Conservation (phyloP, 2,888 invertebrate genomes). For the Willowsia nigromaculata region DNA sequence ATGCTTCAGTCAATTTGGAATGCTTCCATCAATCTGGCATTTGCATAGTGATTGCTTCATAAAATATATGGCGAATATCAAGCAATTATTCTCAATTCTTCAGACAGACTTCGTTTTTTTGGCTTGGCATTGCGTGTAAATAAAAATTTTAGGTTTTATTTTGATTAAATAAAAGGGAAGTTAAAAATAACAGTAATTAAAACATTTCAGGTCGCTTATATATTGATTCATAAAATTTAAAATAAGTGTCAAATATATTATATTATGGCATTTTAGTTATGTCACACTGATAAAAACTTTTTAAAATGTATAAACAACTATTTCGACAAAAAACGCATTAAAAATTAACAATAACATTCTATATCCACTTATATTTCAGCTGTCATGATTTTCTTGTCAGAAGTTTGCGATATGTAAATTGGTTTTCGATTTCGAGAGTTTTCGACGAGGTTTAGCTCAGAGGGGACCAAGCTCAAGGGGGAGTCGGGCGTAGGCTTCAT, state of each 20-base stretch:
- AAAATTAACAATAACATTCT: constrained; percentile 1
- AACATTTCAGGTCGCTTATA: constrained; percentile 56
- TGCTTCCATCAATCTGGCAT: not conserved
- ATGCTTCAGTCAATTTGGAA: not conserved
- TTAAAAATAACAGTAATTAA: constrained; percentile 48
- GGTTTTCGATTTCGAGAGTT: constrained; percentile 78
- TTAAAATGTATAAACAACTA: constrained; percentile 44
- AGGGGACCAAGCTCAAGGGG: constrained; percentile 77
- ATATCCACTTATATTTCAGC: constrained; percentile 49
- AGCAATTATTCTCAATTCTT: too few species aligned
- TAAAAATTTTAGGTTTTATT: not conserved
- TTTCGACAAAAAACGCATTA: constrained; percentile 38
- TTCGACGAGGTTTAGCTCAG: constrained; percentile 76
- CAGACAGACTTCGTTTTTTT: too few species aligned
- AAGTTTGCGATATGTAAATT: constrained; percentile 78
- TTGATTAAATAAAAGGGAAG: not conserved
- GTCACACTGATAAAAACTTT: constrained; percentile 59
- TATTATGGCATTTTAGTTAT: constrained; percentile 54
- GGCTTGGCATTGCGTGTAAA: too few species aligned
- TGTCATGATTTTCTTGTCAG: constrained; percentile 64
- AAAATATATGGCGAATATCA: too few species aligned
- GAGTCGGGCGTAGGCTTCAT: constrained; percentile 72
- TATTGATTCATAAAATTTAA: constrained; percentile 34
- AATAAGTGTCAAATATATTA: constrained; percentile 30
- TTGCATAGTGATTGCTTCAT: not conserved